A percentile compares a stretch with the other conserved stretches of the same genome.
phyloP scores from a whole-genome alignment of 1,140 invertebrate genomes.

The Drosophila subobscura region DNA sequence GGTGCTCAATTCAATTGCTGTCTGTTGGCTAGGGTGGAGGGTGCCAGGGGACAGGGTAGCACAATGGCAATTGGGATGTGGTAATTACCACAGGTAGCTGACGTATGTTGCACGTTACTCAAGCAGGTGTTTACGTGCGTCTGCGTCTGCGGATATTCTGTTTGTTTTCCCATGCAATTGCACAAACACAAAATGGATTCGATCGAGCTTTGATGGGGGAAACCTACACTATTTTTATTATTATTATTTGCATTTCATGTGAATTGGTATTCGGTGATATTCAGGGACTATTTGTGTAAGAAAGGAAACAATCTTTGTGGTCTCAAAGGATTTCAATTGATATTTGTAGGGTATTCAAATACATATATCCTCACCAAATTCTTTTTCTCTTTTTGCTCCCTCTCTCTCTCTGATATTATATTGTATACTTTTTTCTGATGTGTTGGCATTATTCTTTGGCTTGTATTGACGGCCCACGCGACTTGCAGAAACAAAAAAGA shows the following conservation, averaged over 20 bases:
- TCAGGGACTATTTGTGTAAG: too few relatives aligned
- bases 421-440: slow-evolving; percentile 1
- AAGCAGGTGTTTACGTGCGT: slow-evolving; percentile 45
- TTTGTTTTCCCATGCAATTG: slow-evolving; percentile 43
- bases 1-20: background rate
- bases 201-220: slow-evolving; percentile 5
- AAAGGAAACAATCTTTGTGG: too few relatives aligned
- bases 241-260: slow-evolving; percentile 19
- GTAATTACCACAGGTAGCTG: slow-evolving; percentile 9
- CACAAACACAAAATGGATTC: slow-evolving; percentile 28
- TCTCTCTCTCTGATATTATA: background rate
- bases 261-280: background rate
- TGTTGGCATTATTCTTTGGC: slow-evolving; percentile 20
- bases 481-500: slow-evolving; percentile 7
- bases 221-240: slow-evolving; percentile 23
- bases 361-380: background rate
- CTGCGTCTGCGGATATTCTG: slow-evolving; percentile 29
- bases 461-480: slow-evolving; percentile 33
- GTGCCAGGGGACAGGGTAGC: background rate
- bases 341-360: background rate
- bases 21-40: background rate
- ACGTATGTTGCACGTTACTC: slow-evolving; percentile 24
- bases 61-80: slow-evolving; percentile 43
- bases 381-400: background rate
- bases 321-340: too few relatives aligned